These are phyloP conservation scores for Melanotaenia trifasciata DNA, from an alignment of 2,797 vertebrate genomes.

Conservation along the genomic window DNA sequence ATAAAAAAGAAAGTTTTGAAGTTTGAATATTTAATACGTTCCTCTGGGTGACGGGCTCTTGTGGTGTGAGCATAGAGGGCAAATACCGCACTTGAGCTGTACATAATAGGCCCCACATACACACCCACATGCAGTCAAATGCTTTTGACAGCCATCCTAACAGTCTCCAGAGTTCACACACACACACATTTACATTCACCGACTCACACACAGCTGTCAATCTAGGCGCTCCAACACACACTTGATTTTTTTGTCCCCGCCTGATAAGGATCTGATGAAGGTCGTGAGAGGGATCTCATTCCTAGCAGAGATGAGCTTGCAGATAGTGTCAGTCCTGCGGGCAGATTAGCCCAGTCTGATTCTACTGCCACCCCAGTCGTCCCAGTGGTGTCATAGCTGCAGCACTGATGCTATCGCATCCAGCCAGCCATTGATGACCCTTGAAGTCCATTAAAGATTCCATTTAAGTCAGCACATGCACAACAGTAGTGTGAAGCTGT, in stretches of 20 bases:
- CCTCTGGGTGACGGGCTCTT: constrained; percentile 21
- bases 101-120: neutral
- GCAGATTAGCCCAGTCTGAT: constrained; percentile 73
- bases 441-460: constrained; percentile 64
- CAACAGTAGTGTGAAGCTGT: constrained; percentile 21
- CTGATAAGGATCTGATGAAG: constrained; percentile 81
- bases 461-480: constrained; percentile 49
- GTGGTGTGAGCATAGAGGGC: constrained; percentile 34
- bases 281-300: constrained; percentile 81
- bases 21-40: constrained; percentile 6
- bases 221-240: constrained; percentile 37
- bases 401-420: constrained; percentile 67
- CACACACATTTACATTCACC: constrained; percentile 15
- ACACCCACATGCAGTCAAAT: constrained; percentile 12
- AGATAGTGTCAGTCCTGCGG: constrained; percentile 73
- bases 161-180: constrained; percentile 33
- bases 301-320: constrained; percentile 74
- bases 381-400: constrained; percentile 74
- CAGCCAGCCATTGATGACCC: constrained; percentile 70
- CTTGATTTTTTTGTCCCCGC: constrained; percentile 39
- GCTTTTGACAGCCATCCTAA: constrained; percentile 31
- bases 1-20: neutral
- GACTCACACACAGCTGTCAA: constrained; percentile 20
- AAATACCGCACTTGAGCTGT: constrained; percentile 10
- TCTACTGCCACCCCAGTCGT: constrained; percentile 57